These are phyloP conservation scores for Mnemiopsis leidyi DNA, from an alignment of 37 sponge, comb jelly and placozoan genomes.

Conservation along the genomic window DNA sequence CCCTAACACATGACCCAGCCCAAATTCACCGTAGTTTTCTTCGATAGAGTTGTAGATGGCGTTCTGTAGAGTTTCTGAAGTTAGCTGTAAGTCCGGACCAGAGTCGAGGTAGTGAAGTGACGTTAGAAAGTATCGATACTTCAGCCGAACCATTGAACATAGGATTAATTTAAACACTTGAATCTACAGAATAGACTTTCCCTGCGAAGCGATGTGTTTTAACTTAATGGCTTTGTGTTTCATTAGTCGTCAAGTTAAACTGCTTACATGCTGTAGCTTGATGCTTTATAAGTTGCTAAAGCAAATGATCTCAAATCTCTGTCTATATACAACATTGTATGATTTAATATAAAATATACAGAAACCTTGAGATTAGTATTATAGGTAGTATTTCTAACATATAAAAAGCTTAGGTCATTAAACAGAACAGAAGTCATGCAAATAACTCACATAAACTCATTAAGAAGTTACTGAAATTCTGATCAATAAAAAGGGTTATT, in stretches of 20 bases:
- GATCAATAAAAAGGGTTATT: no score
- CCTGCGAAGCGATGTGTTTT: background rate
- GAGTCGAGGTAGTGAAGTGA: constrained; percentile 12
- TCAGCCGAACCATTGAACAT: constrained; percentile 34
- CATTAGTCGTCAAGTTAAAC: background rate
- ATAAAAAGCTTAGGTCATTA: no score
- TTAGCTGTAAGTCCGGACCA: background rate
- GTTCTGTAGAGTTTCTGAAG: background rate
- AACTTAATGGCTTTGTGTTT: background rate
- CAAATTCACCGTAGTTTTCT: constrained; percentile 36
- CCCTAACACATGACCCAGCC: background rate
- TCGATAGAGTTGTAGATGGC: constrained; percentile 25
- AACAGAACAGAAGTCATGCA: no score
- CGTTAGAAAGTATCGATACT: constrained; percentile 36
- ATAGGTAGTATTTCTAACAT: no score
- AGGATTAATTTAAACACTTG: background rate
- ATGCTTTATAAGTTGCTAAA: no score
- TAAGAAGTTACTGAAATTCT: no score
- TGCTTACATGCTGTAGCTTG: no score
- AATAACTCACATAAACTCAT: no score
- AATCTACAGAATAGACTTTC: background rate
- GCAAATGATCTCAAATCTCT: no score
- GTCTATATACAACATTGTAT: no score
- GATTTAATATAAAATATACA: no score
- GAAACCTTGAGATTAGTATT: no score